These are phyloP conservation scores for Prosopocoilus inquinatus DNA, from an alignment of 2,888 invertebrate species.

Conservation along the genomic window DNA sequence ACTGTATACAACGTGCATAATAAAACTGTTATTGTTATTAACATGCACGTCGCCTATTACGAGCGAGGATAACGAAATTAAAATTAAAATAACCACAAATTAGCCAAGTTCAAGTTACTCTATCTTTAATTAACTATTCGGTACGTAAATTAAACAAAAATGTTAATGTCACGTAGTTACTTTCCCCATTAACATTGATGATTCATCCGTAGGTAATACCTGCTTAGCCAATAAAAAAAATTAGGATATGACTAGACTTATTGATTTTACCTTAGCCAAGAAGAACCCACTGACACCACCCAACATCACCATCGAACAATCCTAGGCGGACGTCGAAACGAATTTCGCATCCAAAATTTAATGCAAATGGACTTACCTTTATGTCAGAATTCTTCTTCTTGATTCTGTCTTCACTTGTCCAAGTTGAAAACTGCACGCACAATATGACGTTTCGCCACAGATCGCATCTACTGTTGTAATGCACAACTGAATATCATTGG, in stretches of 20 bases:
- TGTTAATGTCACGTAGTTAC: neutral
- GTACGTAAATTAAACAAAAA: neutral
- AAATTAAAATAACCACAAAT: too few relatives aligned
- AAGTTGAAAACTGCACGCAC: slow-evolving; percentile 15
- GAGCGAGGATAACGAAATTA: too few relatives aligned
- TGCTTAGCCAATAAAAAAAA: neutral
- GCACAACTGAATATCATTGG: slow-evolving; percentile 37
- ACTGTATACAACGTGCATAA: slow-evolving; percentile 9
- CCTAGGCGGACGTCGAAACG: neutral
- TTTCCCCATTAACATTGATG: neutral
- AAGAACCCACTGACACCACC: slow-evolving; percentile 17
- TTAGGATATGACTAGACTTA: slow-evolving; percentile 13
- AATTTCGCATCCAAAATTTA: neutral
- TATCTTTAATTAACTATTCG: too few relatives aligned
- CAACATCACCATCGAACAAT: neutral
- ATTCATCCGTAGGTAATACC: neutral
- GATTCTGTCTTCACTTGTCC: neutral
- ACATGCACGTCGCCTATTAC: neutral
- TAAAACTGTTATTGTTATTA: neutral
- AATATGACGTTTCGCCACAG: slow-evolving; percentile 27
- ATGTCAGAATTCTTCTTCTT: neutral
- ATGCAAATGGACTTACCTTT: neutral
- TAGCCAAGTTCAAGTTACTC: too few relatives aligned
- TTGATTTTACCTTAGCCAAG: slow-evolving; percentile 20
- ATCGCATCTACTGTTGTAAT: slow-evolving; percentile 38